A percentile compares a stretch with the other conserved stretches of the same genome.
These are phyloP conservation scores for Ascidia mentula DNA, from an alignment of 23 tunicate species.

Conservation along the genomic window DNA sequence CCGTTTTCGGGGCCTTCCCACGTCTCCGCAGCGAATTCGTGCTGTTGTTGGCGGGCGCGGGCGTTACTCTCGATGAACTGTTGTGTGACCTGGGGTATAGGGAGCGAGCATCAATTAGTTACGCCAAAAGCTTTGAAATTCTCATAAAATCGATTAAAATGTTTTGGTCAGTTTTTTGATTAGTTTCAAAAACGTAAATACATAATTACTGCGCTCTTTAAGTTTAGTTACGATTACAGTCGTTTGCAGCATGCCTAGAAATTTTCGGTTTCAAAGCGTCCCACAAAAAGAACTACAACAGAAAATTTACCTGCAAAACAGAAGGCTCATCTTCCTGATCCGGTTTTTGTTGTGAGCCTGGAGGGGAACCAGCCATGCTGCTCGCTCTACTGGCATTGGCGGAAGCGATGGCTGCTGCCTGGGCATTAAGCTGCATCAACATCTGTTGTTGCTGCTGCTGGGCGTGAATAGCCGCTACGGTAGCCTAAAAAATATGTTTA, in stretches of 20 bases:
- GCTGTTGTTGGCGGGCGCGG: neutral
- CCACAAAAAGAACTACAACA: too few species aligned
- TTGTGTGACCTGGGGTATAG: slow-evolving; percentile 19
- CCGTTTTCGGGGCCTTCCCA: neutral
- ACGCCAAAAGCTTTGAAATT: neutral
- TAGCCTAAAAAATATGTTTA: slow-evolving; percentile 19
- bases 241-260: too few species aligned
- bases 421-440: slow-evolving; percentile 53
- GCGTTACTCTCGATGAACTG: slow-evolving; percentile 36
- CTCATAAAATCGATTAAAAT: neutral
- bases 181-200: too few species aligned
- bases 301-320: neutral
- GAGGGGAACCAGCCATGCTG: slow-evolving; percentile 51
- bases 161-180: too few species aligned
- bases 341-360: slow-evolving; percentile 3
- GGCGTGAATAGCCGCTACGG: slow-evolving; percentile 61
- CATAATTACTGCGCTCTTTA: too few species aligned
- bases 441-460: slow-evolving; percentile 57
- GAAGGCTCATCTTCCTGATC: neutral
- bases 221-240: too few species aligned
- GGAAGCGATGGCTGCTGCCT: slow-evolving; percentile 23
- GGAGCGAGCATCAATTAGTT: neutral
- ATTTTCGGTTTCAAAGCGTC: too few species aligned
- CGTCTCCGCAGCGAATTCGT: neutral
- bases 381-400: slow-evolving; percentile 41